Evolutionary conservation across 2,113 vertebrate species (phyloP), one percentile per base, ranked within the genome.

Genomic region (Vulpes lagopus): DNA sequence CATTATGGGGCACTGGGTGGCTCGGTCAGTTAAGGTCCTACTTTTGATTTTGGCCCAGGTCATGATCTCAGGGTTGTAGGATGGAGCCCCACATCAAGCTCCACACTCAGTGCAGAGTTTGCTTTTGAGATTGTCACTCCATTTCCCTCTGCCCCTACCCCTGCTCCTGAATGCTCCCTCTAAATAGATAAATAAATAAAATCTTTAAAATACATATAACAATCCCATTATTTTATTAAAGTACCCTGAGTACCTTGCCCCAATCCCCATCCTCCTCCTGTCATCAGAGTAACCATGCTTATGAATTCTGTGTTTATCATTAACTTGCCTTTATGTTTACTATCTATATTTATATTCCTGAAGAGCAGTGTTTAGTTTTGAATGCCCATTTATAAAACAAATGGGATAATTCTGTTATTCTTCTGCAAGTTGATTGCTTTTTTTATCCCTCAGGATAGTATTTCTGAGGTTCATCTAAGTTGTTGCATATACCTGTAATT

Each of bases 151-250:
- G 8, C 67, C 67, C 32, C 67, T 69, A 8, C 3, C 3, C 67
- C 67, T n/a, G 67, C 8, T 69, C 32, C n/a, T 8, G 8, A 69
- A 32, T 69, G 67, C 67, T 65, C 27, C 6, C 43, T 67, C 12
- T 69, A 69, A 69, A 35, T 69, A 35, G n/a, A 69, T 65, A 16
- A 67, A 67, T n/a, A 67, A 67, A 14, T 67, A 67, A 67, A 67
- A n/a, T 69, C 67, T 35, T 69, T 69, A 19, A 69, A 69, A 69
- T 0, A 69, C 19, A n/a, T n/a, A 69, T 35, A 83, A 49, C 55
- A 67, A 71, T 62, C 8, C 11, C 12, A 17, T 93, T 91, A 73
- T 53, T 91, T 87, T 57, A 89, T 85, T 86, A 38, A 97, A 79
- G n/a, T 73, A 11, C 15, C 11, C 11, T 83, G 43, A 8, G 35